phyloP scores from a whole-genome alignment of 2,888 invertebrate species.

The Acronicta leporina region DNA sequence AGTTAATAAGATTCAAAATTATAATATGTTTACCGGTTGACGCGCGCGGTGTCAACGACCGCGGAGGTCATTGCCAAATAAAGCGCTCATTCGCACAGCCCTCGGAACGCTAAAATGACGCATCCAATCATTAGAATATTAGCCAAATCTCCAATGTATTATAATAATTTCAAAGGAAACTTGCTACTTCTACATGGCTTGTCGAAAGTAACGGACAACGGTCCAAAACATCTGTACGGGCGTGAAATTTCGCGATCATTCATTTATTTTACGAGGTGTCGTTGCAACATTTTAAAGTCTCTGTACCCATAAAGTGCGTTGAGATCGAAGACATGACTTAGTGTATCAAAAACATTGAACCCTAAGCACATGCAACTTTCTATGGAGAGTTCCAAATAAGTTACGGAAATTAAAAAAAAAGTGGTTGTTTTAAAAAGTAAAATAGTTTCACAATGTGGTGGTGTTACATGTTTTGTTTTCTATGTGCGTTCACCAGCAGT shows the following conservation, averaged over 20 bases:
- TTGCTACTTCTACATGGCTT: conserved; percentile 47
- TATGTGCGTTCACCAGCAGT: conserved; percentile 66
- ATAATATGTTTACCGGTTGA: conserved; percentile 29
- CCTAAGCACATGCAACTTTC: conserved; percentile 71
- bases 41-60: conserved; percentile 75
- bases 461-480: conserved; percentile 63
- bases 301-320: conserved; percentile 74
- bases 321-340: conserved; percentile 80
- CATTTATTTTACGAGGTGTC: conserved; percentile 25
- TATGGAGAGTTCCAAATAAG: conserved; percentile 52
- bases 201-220: conserved; percentile 49
- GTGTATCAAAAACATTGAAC: conserved; percentile 82
- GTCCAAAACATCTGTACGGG: conserved; percentile 16
- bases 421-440: conserved; percentile 27
- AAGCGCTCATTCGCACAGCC: conserved; percentile 75
- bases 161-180: conserved; percentile 54
- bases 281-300: conserved; percentile 77
- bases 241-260: conserved; percentile 9
- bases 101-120: conserved; percentile 78
- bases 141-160: conserved; percentile 42
- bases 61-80: conserved; percentile 87
- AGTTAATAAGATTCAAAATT: conserved; percentile 56
- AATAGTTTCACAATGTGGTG: conserved; percentile 65
- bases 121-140: conserved; percentile 58
- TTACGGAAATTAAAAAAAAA: conserved; percentile 37